Percentiles rank a stretch among this genome's conserved stretches.
Conservation (phyloP, 92 coral and sea anemone genomes). For the Bergia puertoricense region DNA sequence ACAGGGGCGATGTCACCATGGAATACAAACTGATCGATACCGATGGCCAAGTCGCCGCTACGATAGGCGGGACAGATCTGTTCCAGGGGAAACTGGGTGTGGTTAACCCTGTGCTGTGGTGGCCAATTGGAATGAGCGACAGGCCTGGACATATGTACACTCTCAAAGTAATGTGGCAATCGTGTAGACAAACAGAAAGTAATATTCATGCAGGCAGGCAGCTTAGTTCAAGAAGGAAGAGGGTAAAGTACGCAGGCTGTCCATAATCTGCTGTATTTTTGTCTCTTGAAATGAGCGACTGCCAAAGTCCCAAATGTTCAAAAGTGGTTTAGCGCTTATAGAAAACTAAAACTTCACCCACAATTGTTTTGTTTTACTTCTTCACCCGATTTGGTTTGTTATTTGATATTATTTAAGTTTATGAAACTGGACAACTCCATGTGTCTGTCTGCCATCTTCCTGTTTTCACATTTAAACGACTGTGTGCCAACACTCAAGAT, state of each 20-base stretch:
- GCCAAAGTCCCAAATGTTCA: too few relatives aligned
- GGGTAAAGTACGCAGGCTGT: background rate
- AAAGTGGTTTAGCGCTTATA: too few relatives aligned
- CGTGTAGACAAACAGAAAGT: background rate
- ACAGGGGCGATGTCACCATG: constrained; percentile 51
- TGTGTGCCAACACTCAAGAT: too few relatives aligned
- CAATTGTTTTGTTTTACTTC: too few relatives aligned
- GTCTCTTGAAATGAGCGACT: too few relatives aligned
- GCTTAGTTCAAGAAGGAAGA: background rate
- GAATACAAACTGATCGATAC: constrained; percentile 75
- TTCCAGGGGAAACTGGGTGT: constrained; percentile 70
- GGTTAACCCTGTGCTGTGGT: constrained; percentile 72
- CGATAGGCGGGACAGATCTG: constrained; percentile 64
- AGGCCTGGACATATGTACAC: constrained; percentile 82
- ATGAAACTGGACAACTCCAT: too few relatives aligned
- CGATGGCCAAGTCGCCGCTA: constrained; percentile 58
- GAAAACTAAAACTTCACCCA: too few relatives aligned
- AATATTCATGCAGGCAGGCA: background rate
- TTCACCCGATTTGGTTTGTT: too few relatives aligned
- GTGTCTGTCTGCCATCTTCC: too few relatives aligned
- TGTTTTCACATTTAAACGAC: too few relatives aligned
- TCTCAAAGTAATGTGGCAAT: constrained; percentile 61
- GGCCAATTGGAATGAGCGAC: constrained; percentile 91
- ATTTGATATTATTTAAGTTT: too few relatives aligned
- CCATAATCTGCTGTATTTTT: too few relatives aligned